Evolutionary conservation across 2,113 vertebrate species (phyloP).

Genomic region (Pelmatolapia mariae): DNA sequence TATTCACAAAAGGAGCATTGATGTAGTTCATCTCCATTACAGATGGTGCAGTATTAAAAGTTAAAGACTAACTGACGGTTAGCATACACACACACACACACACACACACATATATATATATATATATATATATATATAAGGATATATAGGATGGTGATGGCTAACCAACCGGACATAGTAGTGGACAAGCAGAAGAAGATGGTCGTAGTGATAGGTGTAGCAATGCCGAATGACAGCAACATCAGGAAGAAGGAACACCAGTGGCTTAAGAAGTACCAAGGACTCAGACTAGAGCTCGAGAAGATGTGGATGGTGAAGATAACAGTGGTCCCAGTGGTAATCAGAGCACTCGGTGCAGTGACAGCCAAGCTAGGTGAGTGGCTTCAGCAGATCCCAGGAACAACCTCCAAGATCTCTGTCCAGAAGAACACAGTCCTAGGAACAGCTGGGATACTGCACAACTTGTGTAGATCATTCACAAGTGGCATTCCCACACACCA

Average conservation of each 20-base stretch:
- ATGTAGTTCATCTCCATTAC: neutral
- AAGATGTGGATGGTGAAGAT: neutral
- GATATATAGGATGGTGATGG: neutral
- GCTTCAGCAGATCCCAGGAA: neutral
- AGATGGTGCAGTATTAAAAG: neutral
- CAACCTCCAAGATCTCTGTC: neutral
- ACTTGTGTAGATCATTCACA: neutral
- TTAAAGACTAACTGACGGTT: neutral
- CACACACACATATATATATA: rapidly evolving
- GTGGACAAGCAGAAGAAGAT: neutral
- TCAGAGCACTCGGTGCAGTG: neutral
- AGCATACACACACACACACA: neutral
- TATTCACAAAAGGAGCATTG: neutral
- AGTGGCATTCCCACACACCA: neutral
- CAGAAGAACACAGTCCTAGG: neutral
- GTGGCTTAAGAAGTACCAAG: neutral
- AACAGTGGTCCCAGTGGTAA: neutral
- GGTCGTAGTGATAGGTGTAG: neutral
- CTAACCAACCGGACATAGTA: neutral
- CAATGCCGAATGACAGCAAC: neutral
- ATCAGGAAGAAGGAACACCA: neutral
- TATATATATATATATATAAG: rapidly evolving
- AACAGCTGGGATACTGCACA: neutral
- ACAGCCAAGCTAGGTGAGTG: neutral
- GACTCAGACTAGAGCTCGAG: neutral